Base-by-base conservation (phyloP, 2,797 vertebrate genomes). In the Sylvia borin region DNA sequence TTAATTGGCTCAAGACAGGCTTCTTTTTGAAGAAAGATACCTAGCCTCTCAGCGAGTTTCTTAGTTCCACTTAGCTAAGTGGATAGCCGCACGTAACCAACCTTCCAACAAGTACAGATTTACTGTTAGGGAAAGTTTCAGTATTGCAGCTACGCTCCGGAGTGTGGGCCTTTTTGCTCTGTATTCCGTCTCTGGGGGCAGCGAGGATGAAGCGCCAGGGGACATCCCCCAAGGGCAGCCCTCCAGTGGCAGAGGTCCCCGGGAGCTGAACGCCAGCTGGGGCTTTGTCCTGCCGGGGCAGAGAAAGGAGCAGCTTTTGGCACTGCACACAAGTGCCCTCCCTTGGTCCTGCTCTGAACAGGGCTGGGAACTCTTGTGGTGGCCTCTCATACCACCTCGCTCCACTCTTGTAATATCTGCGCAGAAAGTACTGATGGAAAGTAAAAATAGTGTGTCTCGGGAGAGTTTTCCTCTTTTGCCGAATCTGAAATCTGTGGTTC, bases 211-310 rank as follows among this genome's bases (percentile, higher is more conserved):
- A 10, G 36, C n/a, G 36, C 8, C 36, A 36, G 36, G 36, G 36
- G 36, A 36, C 36, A 36, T 36, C 36, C 36, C 36, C 36, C 36
- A 10, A 36, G 36, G 36, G 36, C 73, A 94, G 92, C 96, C 92
- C 93, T 92, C 88, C 95, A 88, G 88, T 79, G 94, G 93, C 75
- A 84, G 62, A 92, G 93, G 85, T 94, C 82, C 51, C 2, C 1
- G 26, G 73, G 54, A 85, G 70, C 92, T 76, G 58, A 90, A 83
- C 34, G 55, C 61, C 55, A 70, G 34, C 60, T 71, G 88, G 17
- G 36, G 10, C 76, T 81, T 86, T 93, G 51, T 78, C 55, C 5
- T 20, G 66, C 60, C 64, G 24, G 62, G 34, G 8, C 70, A 55
- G 42, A 20, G 31, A 76, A 81, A 84, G 14, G 60, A 84, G 48